phyloP scores from a whole-genome alignment of 2,797 vertebrate genomes.

The Xiphophorus birchmanni region DNA sequence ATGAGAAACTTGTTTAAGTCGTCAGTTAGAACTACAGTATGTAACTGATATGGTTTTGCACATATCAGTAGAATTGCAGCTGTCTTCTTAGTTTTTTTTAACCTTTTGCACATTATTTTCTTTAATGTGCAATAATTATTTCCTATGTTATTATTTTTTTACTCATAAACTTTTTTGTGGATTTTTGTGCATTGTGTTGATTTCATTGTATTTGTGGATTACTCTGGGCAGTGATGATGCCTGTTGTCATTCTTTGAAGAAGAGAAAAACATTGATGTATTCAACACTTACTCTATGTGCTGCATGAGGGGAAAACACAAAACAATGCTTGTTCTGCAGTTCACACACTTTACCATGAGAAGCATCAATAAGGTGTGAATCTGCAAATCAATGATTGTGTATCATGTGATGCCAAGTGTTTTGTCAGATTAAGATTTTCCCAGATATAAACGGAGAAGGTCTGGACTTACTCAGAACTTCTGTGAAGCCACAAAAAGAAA shows the following conservation, averaged over 20 bases:
- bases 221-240: background rate
- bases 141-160: background rate
- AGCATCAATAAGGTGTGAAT: slow-evolving; percentile 48
- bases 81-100: background rate
- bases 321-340: slow-evolving; percentile 36
- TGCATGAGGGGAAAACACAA: background rate
- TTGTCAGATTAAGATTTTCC: slow-evolving; percentile 28
- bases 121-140: background rate
- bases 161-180: background rate
- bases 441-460: slow-evolving; percentile 32
- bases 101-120: background rate
- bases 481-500: background rate
- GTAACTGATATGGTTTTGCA: background rate
- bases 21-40: background rate
- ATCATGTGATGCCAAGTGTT: slow-evolving; percentile 41
- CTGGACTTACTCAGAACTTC: background rate
- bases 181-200: background rate
- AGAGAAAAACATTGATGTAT: background rate
- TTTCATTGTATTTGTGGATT: background rate
- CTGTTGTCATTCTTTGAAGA: background rate
- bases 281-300: background rate
- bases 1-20: background rate
- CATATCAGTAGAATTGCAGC: background rate
- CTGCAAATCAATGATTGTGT: slow-evolving; percentile 33
- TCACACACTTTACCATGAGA: slow-evolving; percentile 40